Base-by-base conservation (phyloP, 2,888 invertebrate species). In the Troglohyphantes excavatus region DNA sequence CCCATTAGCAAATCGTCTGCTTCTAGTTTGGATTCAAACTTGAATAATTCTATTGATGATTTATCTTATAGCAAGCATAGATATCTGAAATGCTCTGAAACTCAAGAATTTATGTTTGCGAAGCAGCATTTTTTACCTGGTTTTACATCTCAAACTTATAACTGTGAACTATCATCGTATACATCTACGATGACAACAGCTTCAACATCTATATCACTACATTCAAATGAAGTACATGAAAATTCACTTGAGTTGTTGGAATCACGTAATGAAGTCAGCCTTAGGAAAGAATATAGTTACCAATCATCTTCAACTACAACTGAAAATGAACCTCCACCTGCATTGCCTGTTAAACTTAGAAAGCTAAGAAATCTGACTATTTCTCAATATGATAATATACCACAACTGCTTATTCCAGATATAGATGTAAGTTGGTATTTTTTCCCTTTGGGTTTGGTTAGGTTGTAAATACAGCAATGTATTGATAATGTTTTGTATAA, bases 21-120 rank as follows among this genome's bases (percentile, higher is more conserved):
- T 83, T 97, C 97, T 79, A 98, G 97, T 92, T 94, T 97, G 92
- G 97, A 97, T 93, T 98, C 97, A 0, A 96, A 97, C 93, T 94
- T 97, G 92, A 97, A 97, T 94, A 96, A 96, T 92, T 97, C 97
- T n/a, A 43, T 86, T 46, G 91, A 91, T 86, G 91, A 91, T 84
- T 87, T 91, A 53, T 89, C 85, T 39, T 82, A 63, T 39, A 72
- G 68, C 17, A 85, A 85, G 43, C 79, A 85, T 63, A 90, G 84
- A 29, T 85, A 63, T 75, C 6, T 85, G 29, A 84, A 90, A 19
- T 81, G 84, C 43, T 90, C 90, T 39, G 84, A 85, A 7, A 81
- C 90, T 6, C 90, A 90, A 75, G 79, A 78, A 61, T 78, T 79
- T 81, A 73, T 79, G 33, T 90, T 43, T n/a, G 29, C 79, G 1